Evolutionary conservation across 2,797 vertebrate species (phyloP), one percentile per base, ranked within the genome.

Genomic region (Uromys caudimaculatus): DNA sequence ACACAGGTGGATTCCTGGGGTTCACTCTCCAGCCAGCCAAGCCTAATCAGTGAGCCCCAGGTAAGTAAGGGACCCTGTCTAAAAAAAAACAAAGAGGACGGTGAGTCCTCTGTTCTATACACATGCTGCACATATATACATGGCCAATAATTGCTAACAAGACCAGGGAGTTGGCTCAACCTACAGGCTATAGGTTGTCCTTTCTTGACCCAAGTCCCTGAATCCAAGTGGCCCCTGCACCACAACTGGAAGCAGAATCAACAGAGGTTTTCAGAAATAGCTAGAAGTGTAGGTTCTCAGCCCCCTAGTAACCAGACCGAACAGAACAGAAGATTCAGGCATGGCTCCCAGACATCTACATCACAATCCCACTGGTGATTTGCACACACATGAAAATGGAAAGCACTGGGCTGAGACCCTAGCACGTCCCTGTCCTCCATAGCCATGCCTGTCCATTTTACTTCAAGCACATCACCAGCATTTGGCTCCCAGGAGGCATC

Each of bases 211-310:
- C 5, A 12, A 69, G 47, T n/a, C 60, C n/a, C 2, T 38, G 11
- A 14, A 47, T 27, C 47, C 35, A 38, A 9, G 0, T 71, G 67
- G 16, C 35, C 35, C 52, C 79, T 38, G 35, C 8, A 41, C 2
- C 58, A 85, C 23, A 35, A 71, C 52, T 29, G 16, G 52, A 13
- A n/a, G 50, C 67, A 87, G 24, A 24, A 19, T 14, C 14, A 38
- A 87, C n/a, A 73, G 62, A 52, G 60, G 50, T 79, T 85, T 56
- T 38, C 3, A 81, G 83, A 91, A 89, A 16, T 82, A 81, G 21
- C 78, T 83, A 83, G n/a, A 90, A 93, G 60, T 69, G 60, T 16
- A 85, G 50, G 50, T 47, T 93, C 58, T 93, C 78, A 38, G 54
- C 10, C 32, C 32, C 24, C 50, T 16, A 1, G 4, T 50, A 23